These are phyloP conservation scores for Neodiprion fabricii DNA, from an alignment of 1,140 invertebrate genomes.

Conservation along the genomic window DNA sequence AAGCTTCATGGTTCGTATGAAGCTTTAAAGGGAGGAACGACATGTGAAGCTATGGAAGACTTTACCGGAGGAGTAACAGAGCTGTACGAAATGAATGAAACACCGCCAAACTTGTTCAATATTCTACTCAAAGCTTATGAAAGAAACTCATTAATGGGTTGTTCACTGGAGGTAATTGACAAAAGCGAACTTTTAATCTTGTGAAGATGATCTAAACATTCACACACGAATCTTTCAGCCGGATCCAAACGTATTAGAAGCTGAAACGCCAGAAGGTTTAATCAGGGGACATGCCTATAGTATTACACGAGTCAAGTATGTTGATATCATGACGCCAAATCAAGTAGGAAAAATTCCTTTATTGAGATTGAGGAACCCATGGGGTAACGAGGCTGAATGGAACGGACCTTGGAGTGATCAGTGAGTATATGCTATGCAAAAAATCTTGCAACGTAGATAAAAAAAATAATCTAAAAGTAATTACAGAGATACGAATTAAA, in stretches of 20 bases:
- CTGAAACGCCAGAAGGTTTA: slow-evolving; percentile 87
- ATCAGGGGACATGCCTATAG: slow-evolving; percentile 96
- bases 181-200: neutral
- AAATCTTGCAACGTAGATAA: neutral
- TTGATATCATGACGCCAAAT: slow-evolving; percentile 87
- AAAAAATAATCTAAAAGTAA: slow-evolving; percentile 9
- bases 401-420: slow-evolving; percentile 96
- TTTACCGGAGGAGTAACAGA: slow-evolving; percentile 98
- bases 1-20: slow-evolving; percentile 98
- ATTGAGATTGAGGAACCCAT: slow-evolving; percentile 92
- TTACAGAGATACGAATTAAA: neutral
- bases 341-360: slow-evolving; percentile 84
- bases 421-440: slow-evolving; percentile 61
- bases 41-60: slow-evolving; percentile 98
- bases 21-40: slow-evolving; percentile 95
- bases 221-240: slow-evolving; percentile 65
- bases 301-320: slow-evolving; percentile 89
- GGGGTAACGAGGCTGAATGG: slow-evolving; percentile 99
- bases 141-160: slow-evolving; percentile 94
- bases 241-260: slow-evolving; percentile 87
- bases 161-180: slow-evolving; percentile 86
- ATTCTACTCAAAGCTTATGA: slow-evolving; percentile 93
- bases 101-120: slow-evolving; percentile 88
- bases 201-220: slow-evolving; percentile 15
- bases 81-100: slow-evolving; percentile 88